phyloP scores from a whole-genome alignment of 1,140 invertebrate species.

The Nephila pilipes region DNA sequence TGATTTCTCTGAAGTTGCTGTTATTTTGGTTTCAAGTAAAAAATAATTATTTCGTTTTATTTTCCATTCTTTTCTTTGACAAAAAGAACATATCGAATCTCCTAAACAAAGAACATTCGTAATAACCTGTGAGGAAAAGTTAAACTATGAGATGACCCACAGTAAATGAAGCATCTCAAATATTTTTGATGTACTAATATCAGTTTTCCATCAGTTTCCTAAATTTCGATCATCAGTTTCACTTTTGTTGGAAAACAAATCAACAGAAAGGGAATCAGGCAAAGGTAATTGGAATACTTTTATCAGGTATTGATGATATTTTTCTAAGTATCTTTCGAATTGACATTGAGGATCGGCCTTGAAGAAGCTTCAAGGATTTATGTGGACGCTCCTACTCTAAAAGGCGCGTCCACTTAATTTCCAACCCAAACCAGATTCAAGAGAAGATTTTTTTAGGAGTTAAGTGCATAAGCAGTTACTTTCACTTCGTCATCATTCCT shows the following conservation, averaged over 20 bases:
- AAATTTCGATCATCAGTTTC: not conserved
- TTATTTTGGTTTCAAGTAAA: not conserved
- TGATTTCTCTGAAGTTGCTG: no score
- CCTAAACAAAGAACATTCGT: not conserved
- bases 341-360: conserved; percentile 31
- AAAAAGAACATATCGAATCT: not conserved
- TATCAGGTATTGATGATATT: not conserved
- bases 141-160: not conserved
- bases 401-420: not conserved
- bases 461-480: not conserved
- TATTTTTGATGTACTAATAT: conserved; percentile 4
- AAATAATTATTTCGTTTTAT: not conserved
- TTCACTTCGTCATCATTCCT: not conserved
- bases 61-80: not conserved
- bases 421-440: not conserved
- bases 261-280: not conserved
- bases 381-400: not conserved
- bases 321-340: not conserved
- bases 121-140: not conserved
- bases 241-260: not conserved
- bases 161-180: not conserved
- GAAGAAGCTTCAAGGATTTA: conserved; percentile 14
- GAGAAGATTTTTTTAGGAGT: not conserved
- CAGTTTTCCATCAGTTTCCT: not conserved
- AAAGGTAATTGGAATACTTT: conserved; percentile 8